phyloP scores from a whole-genome alignment of 1,140 invertebrate species.

The Heliconius hermathena region DNA sequence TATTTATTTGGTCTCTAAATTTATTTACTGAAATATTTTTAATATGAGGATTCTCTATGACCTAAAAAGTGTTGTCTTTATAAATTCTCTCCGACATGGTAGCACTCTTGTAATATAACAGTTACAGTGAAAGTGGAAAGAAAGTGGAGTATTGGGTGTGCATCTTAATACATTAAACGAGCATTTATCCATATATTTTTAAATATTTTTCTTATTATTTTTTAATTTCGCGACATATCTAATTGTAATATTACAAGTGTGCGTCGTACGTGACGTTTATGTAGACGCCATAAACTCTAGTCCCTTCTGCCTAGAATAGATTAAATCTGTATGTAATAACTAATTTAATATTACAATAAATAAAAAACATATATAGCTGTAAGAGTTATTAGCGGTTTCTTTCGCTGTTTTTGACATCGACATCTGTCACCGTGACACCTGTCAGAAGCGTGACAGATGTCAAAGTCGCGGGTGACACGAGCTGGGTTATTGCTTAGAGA shows the following conservation, averaged over 20 bases:
- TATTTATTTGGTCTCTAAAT: no score
- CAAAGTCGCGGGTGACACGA: constrained; percentile 38
- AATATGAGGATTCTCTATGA: no score
- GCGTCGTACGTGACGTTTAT: constrained; percentile 36
- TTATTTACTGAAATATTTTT: no score
- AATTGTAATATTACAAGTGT: constrained; percentile 13
- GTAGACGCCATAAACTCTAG: constrained; percentile 74
- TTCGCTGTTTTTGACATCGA: constrained; percentile 37
- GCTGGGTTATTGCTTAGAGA: constrained; percentile 49
- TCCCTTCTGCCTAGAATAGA: constrained; percentile 68
- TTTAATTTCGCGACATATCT: not conserved
- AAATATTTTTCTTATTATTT: constrained; percentile 24
- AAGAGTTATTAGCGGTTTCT: constrained; percentile 55
- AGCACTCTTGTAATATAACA: constrained; percentile 7
- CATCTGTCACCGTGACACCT: constrained; percentile 19
- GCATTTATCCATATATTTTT: constrained; percentile 30
- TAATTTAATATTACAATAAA: constrained; percentile 45
- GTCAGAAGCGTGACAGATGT: constrained; percentile 42
- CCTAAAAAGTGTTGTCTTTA: no score
- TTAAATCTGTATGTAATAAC: constrained; percentile 57
- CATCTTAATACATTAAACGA: not conserved
- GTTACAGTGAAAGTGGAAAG: not conserved
- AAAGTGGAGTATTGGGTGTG: not conserved
- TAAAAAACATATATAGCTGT: constrained; percentile 48
- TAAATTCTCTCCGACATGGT: not conserved